Evolutionary conservation across 2,113 vertebrate species (phyloP), one percentile per base, ranked within the genome.

Genomic region (Bothrops jararaca): DNA sequence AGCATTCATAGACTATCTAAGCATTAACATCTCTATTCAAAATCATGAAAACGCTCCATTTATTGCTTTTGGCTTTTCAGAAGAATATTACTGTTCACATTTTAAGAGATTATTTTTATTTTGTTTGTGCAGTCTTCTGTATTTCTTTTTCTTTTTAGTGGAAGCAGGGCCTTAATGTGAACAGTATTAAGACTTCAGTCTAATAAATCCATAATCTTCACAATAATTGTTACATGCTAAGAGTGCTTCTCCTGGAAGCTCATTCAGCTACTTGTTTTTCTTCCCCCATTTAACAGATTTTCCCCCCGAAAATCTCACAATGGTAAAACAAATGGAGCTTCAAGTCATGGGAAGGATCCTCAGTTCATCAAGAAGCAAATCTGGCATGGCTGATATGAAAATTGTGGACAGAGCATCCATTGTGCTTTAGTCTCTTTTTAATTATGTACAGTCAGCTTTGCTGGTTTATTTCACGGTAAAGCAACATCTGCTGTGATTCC

Each of bases 131-230:
- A 4, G 0, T 60, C 15, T 39, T 87, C n/a, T 54, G 9, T 52
- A 10, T 92, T 26, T n/a, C 10, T 39, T 90, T 64, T 95, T 54
- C 20, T 45, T 95, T 91, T 93, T 92, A 64, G 94, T 92, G 80
- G 29, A 26, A 48, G 74, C 53, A 57, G 7, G 91, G 12, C 50
- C 89, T 20, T 57, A 95, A 92, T 58, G 10, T 18, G 90, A 91
- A 64, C 5, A 45, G 54, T 48, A 48, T 60, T 89, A 53, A 89
- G 85, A 89, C 11, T 74, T 60, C 42, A 29, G n/a, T 52, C 26
- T 69, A n/a, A 86, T 60, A n/a, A 29, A n/a, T 26, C 22, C 13
- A 74, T 8, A 69, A 15, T 54, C 18, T 24, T 92, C n/a, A 74
- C 23, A 74, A 29, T 7, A 3, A 26, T 48, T 48, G 60, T 26